These are phyloP conservation scores for Corythaeola cristata DNA, from an alignment of 2,113 vertebrate genomes.

Conservation along the genomic window DNA sequence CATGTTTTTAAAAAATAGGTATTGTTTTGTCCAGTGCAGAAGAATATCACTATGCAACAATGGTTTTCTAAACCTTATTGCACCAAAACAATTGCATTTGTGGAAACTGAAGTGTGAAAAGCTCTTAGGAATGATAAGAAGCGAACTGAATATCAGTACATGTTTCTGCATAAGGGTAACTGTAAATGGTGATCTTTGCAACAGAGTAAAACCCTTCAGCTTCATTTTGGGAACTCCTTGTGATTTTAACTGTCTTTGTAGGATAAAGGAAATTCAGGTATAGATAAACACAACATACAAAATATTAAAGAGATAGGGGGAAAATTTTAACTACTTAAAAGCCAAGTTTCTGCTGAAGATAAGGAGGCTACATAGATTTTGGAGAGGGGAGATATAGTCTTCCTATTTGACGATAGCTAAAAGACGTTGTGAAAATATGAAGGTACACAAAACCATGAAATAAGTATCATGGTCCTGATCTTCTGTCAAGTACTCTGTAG, in stretches of 20 bases:
- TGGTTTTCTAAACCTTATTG: constrained; percentile 36
- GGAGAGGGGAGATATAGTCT: not conserved
- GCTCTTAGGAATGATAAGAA: constrained; percentile 43
- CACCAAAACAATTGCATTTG: constrained; percentile 44
- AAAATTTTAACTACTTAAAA: not conserved
- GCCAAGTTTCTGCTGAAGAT: not conserved
- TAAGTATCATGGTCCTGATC: not conserved
- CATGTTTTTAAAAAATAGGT: not conserved
- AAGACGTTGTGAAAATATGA: not conserved
- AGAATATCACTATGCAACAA: constrained; percentile 5
- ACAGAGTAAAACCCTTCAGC: not conserved
- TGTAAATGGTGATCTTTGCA: not conserved
- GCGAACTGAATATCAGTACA: constrained; percentile 9
- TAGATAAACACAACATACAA: not conserved
- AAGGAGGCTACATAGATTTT: not conserved
- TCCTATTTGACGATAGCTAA: not conserved
- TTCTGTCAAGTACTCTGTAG: not conserved
- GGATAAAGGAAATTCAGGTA: not conserved
- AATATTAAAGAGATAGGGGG: not conserved
- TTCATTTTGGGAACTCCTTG: not conserved
- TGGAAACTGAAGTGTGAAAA: constrained; percentile 49
- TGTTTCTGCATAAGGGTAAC: constrained; percentile 12
- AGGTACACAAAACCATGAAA: not conserved
- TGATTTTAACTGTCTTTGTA: not conserved
- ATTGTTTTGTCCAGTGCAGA: not conserved